A percentile compares a stretch with the other conserved stretches of the same genome.
Evolutionary conservation across 2,797 vertebrate genomes (phyloP).

Genomic region (Syngnathus acus): DNA sequence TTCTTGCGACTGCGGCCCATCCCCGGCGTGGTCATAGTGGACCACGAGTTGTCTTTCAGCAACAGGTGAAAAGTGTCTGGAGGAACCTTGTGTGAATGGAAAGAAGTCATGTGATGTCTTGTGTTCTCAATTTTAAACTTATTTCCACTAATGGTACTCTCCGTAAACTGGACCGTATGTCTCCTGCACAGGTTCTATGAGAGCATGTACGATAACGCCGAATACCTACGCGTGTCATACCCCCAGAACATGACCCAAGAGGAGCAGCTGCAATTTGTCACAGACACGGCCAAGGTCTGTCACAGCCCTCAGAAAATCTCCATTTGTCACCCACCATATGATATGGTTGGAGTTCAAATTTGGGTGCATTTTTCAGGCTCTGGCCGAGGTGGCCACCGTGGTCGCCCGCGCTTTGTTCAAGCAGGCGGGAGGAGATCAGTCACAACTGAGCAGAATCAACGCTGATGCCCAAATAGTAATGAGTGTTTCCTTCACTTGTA

Average conservation of each 20-base stretch:
- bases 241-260: slow-evolving; percentile 72
- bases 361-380: slow-evolving; percentile 60
- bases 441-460: slow-evolving; percentile 46
- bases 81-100: neutral
- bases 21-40: slow-evolving; percentile 81
- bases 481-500: neutral
- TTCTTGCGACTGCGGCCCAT: slow-evolving; percentile 78
- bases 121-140: too few relatives aligned
- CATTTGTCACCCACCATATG: neutral
- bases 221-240: slow-evolving; percentile 74
- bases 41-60: slow-evolving; percentile 70
- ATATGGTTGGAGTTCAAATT: neutral
- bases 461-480: slow-evolving; percentile 77
- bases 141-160: too few relatives aligned
- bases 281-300: slow-evolving; percentile 81
- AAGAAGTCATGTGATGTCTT: neutral
- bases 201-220: slow-evolving; percentile 81
- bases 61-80: slow-evolving; percentile 70
- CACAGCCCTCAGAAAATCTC: neutral
- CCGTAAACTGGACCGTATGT: neutral
- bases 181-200: slow-evolving; percentile 78
- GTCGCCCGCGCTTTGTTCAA: slow-evolving; percentile 77
- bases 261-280: slow-evolving; percentile 72
- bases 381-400: slow-evolving; percentile 80
- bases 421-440: slow-evolving; percentile 74